These are phyloP conservation scores for Macropus fuliginosus DNA, from an alignment of 2,797 vertebrate genomes.

Conservation along the genomic window DNA sequence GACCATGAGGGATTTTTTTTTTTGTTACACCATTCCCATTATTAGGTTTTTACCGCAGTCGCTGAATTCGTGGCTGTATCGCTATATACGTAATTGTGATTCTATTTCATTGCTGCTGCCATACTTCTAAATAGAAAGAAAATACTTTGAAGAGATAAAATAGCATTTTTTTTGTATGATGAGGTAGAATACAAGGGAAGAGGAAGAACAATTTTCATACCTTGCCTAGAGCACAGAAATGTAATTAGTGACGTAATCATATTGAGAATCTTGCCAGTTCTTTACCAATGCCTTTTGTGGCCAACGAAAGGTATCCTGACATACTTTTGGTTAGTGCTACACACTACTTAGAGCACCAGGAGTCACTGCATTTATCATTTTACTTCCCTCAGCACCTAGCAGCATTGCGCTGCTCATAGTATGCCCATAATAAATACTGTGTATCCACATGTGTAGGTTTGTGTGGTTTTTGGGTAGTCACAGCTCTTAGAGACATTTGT, in stretches of 20 bases:
- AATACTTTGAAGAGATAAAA: background rate
- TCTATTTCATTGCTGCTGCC: constrained; percentile 22
- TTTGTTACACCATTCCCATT: background rate
- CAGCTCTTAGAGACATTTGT: background rate
- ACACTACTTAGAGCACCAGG: background rate
- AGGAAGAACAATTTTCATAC: background rate
- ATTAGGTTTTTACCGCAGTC: background rate
- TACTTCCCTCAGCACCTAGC: background rate
- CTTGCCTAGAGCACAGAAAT: background rate
- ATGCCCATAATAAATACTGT: background rate
- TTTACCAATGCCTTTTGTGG: background rate
- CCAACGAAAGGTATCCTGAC: background rate
- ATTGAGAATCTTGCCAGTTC: background rate
- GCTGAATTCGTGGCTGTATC: background rate
- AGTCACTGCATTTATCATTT: background rate
- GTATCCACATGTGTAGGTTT: background rate
- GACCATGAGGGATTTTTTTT: background rate
- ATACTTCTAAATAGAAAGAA: constrained; percentile 42
- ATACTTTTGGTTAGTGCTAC: background rate
- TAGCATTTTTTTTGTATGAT: background rate
- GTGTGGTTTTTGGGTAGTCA: background rate
- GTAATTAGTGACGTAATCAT: background rate
- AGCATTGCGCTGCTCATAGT: background rate
- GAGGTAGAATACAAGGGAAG: background rate
- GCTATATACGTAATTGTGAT: constrained; percentile 21